Evolutionary conservation across 2,888 invertebrate species (phyloP).

Genomic region (Machimus rusticus): DNA sequence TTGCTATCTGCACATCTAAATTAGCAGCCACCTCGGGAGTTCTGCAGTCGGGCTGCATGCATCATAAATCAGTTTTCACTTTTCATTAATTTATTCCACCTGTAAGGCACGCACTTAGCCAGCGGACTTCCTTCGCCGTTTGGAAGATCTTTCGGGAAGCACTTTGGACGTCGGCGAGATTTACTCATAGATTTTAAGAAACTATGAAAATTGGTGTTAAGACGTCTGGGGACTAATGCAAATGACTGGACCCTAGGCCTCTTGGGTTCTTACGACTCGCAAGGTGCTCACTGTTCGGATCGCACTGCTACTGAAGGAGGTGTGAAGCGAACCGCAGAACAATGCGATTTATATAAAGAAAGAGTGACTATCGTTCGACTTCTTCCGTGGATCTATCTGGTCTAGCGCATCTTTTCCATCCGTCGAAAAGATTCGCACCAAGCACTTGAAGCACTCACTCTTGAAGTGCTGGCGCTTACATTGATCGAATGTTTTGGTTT

Average conservation of each 20-base stretch:
- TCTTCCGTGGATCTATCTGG: constrained; percentile 20
- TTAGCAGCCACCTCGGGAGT: constrained; percentile 3
- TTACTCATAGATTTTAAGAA: neutral
- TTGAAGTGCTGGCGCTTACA: neutral
- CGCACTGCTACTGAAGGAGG: constrained; percentile 42
- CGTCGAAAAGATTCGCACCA: neutral
- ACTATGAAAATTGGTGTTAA: neutral
- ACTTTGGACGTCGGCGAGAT: neutral
- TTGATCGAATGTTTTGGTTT: neutral
- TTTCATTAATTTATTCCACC: constrained; percentile 39
- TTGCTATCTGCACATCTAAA: constrained; percentile 17
- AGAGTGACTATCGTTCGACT: neutral
- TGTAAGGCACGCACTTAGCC: neutral
- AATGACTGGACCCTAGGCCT: neutral
- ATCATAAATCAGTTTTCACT: constrained; percentile 40
- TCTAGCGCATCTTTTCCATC: neutral
- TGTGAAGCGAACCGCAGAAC: constrained; percentile 49
- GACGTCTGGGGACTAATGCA: neutral
- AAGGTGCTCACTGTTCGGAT: constrained; percentile 2
- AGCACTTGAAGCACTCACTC: neutral
- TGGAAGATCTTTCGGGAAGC: neutral
- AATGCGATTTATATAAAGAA: constrained; percentile 48
- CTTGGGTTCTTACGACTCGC: neutral
- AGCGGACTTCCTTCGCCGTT: neutral
- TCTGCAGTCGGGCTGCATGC: neutral